Evolutionary conservation across 2,888 invertebrate genomes (phyloP), one percentile per base, ranked within the genome.

Genomic region (Phyllotreta cruciferae): DNA sequence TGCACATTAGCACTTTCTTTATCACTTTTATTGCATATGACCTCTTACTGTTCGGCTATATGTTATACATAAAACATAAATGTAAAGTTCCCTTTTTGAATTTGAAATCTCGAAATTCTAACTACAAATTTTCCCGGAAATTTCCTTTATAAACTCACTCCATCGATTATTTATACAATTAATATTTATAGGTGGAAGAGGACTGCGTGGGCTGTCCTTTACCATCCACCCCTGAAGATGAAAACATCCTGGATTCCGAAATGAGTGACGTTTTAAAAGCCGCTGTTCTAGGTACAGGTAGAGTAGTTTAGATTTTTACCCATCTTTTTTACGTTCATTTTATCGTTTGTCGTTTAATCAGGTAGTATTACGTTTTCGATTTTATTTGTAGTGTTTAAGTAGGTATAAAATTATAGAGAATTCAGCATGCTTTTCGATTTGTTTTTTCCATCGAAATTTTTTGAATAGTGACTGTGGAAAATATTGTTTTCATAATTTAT

Each of bases 201-300:
- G 93, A 92, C 77, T 92, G 91, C 71, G 88, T 90, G 66, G 93
- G 93, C 38, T 93, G 93, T 77, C 92, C 93, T 2, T 79, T 93
- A 71, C 93, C 93, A 3, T 93, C 93, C 13, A 93, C 93, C 6
- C 93, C 93, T 1, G 93, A 93, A 79, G 93, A 93, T 78, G 91
- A 92, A 75, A 89, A 90, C 77, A 84, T 93, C 37, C 84, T 93
- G 71, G 92, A 93, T 78, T 90, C 91, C 56, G 93, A 93, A 83
- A 92, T 93, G 90, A 91, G 91, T 37, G 93, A 93, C 80, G 93
- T 93, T 36, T 81, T 93, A 66, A 93, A 93, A 81, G 92, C 92
- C 63, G 92, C 92, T 44, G 92, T 93, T 63, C 83, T 93, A 62
- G 81, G 81, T 81, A 81, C 78, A 80, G 79, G 80, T 81, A 80